Conservation (phyloP, 2,797 vertebrate species). For the Acanthornis magna region DNA sequence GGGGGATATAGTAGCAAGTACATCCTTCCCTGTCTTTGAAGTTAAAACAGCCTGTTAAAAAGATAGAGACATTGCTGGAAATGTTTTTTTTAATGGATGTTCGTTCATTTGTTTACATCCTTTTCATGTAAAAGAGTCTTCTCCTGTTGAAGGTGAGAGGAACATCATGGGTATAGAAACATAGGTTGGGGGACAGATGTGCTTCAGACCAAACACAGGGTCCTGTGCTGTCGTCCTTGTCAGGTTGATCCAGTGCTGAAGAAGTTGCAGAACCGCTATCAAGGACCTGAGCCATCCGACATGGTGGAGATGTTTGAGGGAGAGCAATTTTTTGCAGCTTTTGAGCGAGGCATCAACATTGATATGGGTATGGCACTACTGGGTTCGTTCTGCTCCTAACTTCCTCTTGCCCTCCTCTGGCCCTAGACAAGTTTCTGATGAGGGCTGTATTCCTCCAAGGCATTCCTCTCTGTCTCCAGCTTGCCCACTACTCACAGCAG, state of each 20-base stretch:
- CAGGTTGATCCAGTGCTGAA: conserved; percentile 77
- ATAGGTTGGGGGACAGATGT: background rate
- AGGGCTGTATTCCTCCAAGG: background rate
- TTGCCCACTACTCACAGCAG: background rate
- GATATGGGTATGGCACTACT: conserved; percentile 79
- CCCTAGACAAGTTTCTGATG: background rate
- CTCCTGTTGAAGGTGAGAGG: background rate
- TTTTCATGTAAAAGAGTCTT: background rate
- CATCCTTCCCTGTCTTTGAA: background rate
- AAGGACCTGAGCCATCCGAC: conserved; percentile 93
- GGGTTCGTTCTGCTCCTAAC: background rate
- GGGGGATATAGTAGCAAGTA: background rate
- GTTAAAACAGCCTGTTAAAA: background rate
- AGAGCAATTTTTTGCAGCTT: conserved; percentile 95
- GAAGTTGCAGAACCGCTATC: conserved; percentile 80
- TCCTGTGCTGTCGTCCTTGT: background rate
- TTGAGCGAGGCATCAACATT: conserved; percentile 90
- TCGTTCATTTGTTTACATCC: background rate
- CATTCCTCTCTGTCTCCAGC: background rate
- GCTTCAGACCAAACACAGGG: background rate
- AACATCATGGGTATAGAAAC: background rate
- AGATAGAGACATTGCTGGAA: background rate
- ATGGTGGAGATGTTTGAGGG: conserved; percentile 93
- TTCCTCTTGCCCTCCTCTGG: background rate
- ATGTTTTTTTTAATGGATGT: background rate